Evolutionary conservation across 2,888 invertebrate genomes (phyloP), one percentile per base, ranked within the genome.

Genomic region (Neria commutata): DNA sequence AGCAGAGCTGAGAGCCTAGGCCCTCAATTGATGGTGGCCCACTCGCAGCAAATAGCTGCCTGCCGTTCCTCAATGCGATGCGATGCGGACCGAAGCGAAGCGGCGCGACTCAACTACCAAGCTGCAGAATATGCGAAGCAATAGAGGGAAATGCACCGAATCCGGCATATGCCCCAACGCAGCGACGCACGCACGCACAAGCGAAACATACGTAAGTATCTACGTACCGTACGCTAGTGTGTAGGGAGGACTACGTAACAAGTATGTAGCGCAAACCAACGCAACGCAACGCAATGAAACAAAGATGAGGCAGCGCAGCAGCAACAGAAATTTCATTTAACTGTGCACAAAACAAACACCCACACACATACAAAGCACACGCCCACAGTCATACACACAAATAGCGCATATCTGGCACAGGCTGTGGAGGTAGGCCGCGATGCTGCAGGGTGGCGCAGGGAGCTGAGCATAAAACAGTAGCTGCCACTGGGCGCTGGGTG

Each of bases 131-230:
- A 49, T 49, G 49, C 49, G 49, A 29, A 49, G 49, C 25, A 49
- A 49, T 49, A 37, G 47, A 52, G 52, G 29, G 37, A 48, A 58
- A 48, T 58, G 58, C 58, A 58, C 53, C 53, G 48, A 58, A 58
- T 58, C 58, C 48, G 26, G 26, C 37, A 48, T 58, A 52, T 57
- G 58, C 48, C 40, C 58, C 53, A 48, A 40, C n/a, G n/a, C n/a
- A n/a, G n/a, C 48, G 53, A 50, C 54, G 58, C 40, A 54, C 26
- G 45, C 58, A 40, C 40, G n/a, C 34, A 14, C 37, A 40, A 52
- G 10, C 23, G 17, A 19, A 42, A 21, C 21, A 21, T 19, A 42
- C 42, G 5, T 42, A 42, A 5, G 17, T 37, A 37, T 14, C 2
- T 42, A 14, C n/a, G n/a, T n/a, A n/a, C n/a, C n/a, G n/a, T n/a